phyloP scores from a whole-genome alignment of 2,888 invertebrate genomes.

The Tuberolachnus salignus region DNA sequence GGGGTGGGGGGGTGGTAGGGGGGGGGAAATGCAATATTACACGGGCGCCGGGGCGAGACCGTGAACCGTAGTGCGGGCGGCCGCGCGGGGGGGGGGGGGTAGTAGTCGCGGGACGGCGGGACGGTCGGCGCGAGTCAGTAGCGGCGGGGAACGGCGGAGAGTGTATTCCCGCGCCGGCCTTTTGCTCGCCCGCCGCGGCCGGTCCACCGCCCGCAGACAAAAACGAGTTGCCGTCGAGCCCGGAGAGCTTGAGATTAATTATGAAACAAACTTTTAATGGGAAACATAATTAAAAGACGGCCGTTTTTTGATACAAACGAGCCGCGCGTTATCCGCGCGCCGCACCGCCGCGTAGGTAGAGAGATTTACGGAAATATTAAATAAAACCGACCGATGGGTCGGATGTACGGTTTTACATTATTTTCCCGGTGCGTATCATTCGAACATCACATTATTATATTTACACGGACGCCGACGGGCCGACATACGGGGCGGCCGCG shows the following conservation, averaged over 20 bases:
- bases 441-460: too few relatives aligned
- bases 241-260: conserved; percentile 51
- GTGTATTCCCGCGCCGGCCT: not conserved
- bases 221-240: conserved; percentile 47
- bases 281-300: conserved; percentile 57
- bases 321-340: not conserved
- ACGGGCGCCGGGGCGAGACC: conserved; percentile 28
- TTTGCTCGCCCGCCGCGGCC: conserved; percentile 11
- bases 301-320: conserved; percentile 55
- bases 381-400: too few relatives aligned
- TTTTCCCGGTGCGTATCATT: too few relatives aligned
- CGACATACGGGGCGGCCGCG: too few relatives aligned
- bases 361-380: conserved; percentile 41
- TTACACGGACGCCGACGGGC: too few relatives aligned
- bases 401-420: too few relatives aligned
- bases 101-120: not conserved
- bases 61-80: not conserved
- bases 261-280: conserved; percentile 56
- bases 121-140: not conserved
- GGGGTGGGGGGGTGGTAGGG: conserved; percentile 4
- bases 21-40: conserved; percentile 47
- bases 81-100: not conserved
- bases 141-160: conserved; percentile 6
- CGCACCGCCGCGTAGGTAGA: not conserved
- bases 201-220: conserved; percentile 43